Evolutionary conservation across 35 echinoderm and acorn worm species (phyloP), one percentile per base, ranked within the genome.

Genomic region (Strongylocentrotus purpuratus): DNA sequence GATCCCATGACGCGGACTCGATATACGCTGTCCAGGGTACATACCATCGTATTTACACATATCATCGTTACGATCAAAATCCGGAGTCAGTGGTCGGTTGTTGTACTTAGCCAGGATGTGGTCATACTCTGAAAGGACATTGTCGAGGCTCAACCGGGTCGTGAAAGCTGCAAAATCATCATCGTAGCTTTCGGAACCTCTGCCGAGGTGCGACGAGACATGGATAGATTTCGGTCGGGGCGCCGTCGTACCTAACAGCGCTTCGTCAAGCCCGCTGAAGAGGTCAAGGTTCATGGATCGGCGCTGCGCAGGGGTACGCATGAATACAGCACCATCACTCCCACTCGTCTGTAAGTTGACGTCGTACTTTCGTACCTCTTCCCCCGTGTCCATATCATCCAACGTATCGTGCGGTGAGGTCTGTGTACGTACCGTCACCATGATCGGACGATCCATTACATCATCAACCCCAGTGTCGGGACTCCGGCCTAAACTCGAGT

Each of bases 51-150:
- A 93, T 32, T 93, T 47, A 58, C 91, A 47, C 25, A 93, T 94
- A 46, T 96, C 97, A 25, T 94, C 91, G 92, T 91, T 96, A 46
- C 96, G 96, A 59, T 96, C 96, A 94, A 99, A 99, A 47, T 99
- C 97, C 9, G 97, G 97, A 0, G 97, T 96, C 28, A 97, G 55
- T 9, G 96, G 97, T 31, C 97, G 92, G n/a, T 95, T 96, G 47
- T 94, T 95, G 52, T 99, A 99, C 61, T 97, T 97, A 45, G 97
- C 98, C 65, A 97, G 94, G 18, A 99, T 95, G 61, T 90, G 46
- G n/a, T 99, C 98, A 91, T 97, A 99, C 60, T 99, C 97, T 20
- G 97, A 97, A 31, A 99, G 86, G 1, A 99, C 96, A 46, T 95
- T 96, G 47, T 99, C 98, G 20, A 99, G 91, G 32, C 96, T 99